phyloP scores from a whole-genome alignment of 2,797 vertebrate genomes.

The Pipistrellus nathusii region DNA sequence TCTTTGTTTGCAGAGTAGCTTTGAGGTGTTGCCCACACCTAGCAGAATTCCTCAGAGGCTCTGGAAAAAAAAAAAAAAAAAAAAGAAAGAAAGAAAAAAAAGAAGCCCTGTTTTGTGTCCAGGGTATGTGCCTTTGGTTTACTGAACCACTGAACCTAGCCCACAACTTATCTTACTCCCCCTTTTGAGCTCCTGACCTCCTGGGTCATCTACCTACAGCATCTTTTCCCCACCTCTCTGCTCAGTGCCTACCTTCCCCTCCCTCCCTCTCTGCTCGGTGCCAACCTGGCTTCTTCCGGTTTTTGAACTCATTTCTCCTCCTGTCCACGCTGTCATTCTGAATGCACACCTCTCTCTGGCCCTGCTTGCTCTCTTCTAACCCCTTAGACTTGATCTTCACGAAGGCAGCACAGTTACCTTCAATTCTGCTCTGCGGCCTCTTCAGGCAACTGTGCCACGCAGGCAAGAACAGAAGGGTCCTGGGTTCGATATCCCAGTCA shows the following conservation, averaged over 20 bases:
- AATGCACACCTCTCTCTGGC: neutral
- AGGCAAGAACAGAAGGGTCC: neutral
- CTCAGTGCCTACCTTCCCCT: neutral
- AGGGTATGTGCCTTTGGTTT: slow-evolving; percentile 12
- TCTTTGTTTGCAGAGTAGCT: slow-evolving; percentile 40
- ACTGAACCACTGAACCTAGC: neutral
- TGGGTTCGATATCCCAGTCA: no score
- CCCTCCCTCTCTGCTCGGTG: neutral
- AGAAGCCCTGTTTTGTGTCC: neutral
- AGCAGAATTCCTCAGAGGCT: slow-evolving; percentile 43
- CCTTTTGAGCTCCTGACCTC: neutral
- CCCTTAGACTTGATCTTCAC: neutral
- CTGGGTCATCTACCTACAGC: neutral
- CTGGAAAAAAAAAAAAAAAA: neutral
- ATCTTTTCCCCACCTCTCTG: neutral
- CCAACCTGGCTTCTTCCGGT: neutral
- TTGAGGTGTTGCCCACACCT: neutral
- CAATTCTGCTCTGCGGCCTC: neutral
- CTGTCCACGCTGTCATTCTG: neutral
- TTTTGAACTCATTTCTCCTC: neutral
- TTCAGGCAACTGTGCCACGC: neutral
- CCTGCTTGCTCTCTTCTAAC: neutral
- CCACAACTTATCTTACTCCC: neutral
- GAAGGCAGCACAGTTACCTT: neutral
- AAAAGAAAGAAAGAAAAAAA: neutral